Base-by-base conservation (phyloP, 2,113 vertebrate species). In the Cyprinodon variegatus region DNA sequence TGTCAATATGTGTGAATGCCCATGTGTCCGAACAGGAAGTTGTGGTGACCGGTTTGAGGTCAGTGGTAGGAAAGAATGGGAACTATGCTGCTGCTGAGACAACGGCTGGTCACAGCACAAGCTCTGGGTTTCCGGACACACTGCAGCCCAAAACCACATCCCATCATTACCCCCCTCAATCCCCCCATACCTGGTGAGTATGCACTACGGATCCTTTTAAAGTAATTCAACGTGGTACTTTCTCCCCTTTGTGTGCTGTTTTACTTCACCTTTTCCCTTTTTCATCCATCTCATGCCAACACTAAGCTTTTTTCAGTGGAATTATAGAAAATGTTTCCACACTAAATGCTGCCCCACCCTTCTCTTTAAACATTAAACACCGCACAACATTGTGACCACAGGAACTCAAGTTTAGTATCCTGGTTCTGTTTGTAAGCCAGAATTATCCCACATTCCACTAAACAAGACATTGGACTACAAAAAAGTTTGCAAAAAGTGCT, bases 321-420 rank as follows among this genome's bases (percentile, higher is more conserved):
- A 88, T 91, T 88, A 90, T 93, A 91, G 92, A 93, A 93, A 94
- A 93, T 89, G 85, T 91, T 91, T 91, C 92, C 89, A 90, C 91
- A 90, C 91, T 90, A 84, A 93, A 92, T 84, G 79, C 90, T 90
- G 83, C 93, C 90, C 92, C 93, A 94, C 93, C 93, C 93, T 90
- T 85, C 90, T 90, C 90, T 94, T 94, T 92, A 94, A 93, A 93
- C 92, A 92, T 94, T 91, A 92, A 93, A 92, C 86, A 79, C 74
- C 88, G 85, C 86, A 89, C 86, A 89, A 86, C 84, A 85, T 76
- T 48, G 71, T 79, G 75, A 89, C 87, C 88, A 84, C 88, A 89
- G 83, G 83, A 88, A 90, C 82, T 89, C 92, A 84, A 91, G 91
- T 83, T 84, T 85, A 74, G 68, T 90, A 86, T 91, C 89, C 83